These are phyloP conservation scores for Drosophila pachea DNA, from an alignment of 1,140 invertebrate species.

Conservation along the genomic window DNA sequence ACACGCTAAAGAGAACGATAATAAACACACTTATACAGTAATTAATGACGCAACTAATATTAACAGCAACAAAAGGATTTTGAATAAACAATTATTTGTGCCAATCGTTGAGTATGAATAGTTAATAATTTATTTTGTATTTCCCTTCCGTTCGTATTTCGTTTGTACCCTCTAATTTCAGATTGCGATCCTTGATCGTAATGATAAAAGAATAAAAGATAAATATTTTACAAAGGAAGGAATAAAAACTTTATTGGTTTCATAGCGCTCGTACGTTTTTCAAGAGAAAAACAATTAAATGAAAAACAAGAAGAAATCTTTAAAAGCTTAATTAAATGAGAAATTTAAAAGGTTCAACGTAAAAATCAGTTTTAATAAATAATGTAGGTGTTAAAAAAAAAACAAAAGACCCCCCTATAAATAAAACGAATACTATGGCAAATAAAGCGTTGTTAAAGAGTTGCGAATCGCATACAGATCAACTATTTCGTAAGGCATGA, in stretches of 20 bases:
- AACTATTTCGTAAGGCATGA: constrained; percentile 68
- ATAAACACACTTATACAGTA: constrained; percentile 72
- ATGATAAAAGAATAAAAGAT: constrained; percentile 31
- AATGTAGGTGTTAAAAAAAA: constrained; percentile 71
- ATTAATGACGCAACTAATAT: constrained; percentile 47
- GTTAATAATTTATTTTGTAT: constrained; percentile 10
- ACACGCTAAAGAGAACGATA: constrained; percentile 73
- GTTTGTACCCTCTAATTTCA: constrained; percentile 19
- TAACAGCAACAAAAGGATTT: constrained; percentile 20
- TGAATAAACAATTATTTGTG: constrained; percentile 40
- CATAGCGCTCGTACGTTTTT: constrained; percentile 79
- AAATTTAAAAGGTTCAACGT: constrained; percentile 58
- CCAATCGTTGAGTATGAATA: constrained; percentile 20
- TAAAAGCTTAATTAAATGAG: constrained; percentile 64
- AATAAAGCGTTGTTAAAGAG: constrained; percentile 78
- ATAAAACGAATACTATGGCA: constrained; percentile 4
- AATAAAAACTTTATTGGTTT: constrained; percentile 73
- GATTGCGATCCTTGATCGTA: constrained; percentile 23
- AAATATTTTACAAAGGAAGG: constrained; percentile 56
- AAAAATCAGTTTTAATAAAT: constrained; percentile 59
- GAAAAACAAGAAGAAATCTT: constrained; percentile 2
- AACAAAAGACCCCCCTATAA: constrained; percentile 34
- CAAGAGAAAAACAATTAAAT: constrained; percentile 57
- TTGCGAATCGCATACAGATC: constrained; percentile 68
- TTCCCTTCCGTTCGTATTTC: not conserved